These are phyloP conservation scores for Rhagonycha fulva DNA, from an alignment of 2,888 invertebrate genomes.

Conservation along the genomic window DNA sequence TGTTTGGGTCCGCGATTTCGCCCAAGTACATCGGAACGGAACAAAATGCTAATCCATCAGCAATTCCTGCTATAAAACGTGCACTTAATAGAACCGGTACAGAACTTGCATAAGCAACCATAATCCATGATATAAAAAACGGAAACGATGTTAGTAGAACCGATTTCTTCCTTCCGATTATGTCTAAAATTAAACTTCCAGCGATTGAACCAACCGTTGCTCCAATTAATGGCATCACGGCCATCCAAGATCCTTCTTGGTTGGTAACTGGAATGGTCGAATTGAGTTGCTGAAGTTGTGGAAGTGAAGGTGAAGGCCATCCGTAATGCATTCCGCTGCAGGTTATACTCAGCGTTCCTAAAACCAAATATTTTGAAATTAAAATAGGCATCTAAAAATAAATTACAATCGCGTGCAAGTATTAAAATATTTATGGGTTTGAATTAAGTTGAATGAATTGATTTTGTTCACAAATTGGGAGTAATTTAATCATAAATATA, in stretches of 20 bases:
- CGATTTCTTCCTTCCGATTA: slow-evolving; percentile 69
- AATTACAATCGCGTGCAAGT: not conserved
- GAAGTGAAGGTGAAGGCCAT: slow-evolving; percentile 65
- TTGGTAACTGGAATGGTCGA: slow-evolving; percentile 56
- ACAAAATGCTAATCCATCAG: slow-evolving; percentile 54
- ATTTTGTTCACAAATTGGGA: not conserved
- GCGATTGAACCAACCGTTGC: slow-evolving; percentile 65
- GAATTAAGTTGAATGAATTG: not conserved
- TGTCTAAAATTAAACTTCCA: slow-evolving; percentile 66
- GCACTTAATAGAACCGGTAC: slow-evolving; percentile 61
- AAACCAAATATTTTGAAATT: slow-evolving; percentile 28
- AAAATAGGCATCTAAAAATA: not conserved
- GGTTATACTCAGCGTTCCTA: slow-evolving; percentile 50
- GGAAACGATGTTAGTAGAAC: slow-evolving; percentile 66
- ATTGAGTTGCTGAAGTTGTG: slow-evolving; percentile 56
- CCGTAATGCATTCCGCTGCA: slow-evolving; percentile 56
- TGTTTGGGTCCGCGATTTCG: slow-evolving; percentile 63
- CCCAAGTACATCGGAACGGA: slow-evolving; percentile 65
- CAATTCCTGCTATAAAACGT: slow-evolving; percentile 61
- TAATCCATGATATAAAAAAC: slow-evolving; percentile 66
- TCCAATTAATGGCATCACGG: slow-evolving; percentile 64
- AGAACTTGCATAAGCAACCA: slow-evolving; percentile 63
- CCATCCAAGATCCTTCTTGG: slow-evolving; percentile 65
- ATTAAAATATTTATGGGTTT: not conserved
- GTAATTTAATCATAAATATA: not conserved